phyloP scores from a whole-genome alignment of 2,888 invertebrate genomes.

The Xestia c-nigrum region DNA sequence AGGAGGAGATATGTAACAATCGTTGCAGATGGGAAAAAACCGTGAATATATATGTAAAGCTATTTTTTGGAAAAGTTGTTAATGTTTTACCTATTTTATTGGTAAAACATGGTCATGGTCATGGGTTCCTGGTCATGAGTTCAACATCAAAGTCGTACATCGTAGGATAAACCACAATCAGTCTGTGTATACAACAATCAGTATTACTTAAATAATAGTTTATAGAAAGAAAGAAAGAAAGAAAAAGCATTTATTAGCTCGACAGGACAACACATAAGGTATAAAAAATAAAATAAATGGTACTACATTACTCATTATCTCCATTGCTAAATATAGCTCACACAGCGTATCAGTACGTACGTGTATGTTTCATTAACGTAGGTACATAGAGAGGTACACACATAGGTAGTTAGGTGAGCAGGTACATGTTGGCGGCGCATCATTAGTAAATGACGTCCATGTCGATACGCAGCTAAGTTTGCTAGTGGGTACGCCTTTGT shows the following conservation, averaged over 20 bases:
- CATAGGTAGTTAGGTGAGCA: not conserved
- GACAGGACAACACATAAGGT: too few relatives aligned
- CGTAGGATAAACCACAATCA: not conserved
- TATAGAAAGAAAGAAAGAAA: too few relatives aligned
- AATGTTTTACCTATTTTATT: not conserved
- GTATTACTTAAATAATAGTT: too few relatives aligned
- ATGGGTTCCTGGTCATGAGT: not conserved
- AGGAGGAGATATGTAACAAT: not conserved
- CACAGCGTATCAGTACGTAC: too few relatives aligned
- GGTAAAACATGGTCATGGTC: too few relatives aligned
- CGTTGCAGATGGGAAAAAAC: not conserved
- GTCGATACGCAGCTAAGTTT: not conserved
- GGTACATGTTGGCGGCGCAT: not conserved
- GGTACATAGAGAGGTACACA: not conserved
- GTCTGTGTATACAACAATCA: not conserved
- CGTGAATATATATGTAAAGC: not conserved
- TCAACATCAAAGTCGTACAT: not conserved
- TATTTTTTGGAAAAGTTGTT: not conserved
- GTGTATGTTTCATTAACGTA: not conserved
- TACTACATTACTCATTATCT: too few relatives aligned
- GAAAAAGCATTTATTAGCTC: too few relatives aligned
- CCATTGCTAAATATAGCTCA: not conserved
- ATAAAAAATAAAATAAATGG: too few relatives aligned
- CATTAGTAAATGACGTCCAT: conserved; percentile 5
- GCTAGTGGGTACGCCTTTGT: not conserved